Conservation (phyloP, 2,113 vertebrate genomes). For the Rallus limicola region DNA sequence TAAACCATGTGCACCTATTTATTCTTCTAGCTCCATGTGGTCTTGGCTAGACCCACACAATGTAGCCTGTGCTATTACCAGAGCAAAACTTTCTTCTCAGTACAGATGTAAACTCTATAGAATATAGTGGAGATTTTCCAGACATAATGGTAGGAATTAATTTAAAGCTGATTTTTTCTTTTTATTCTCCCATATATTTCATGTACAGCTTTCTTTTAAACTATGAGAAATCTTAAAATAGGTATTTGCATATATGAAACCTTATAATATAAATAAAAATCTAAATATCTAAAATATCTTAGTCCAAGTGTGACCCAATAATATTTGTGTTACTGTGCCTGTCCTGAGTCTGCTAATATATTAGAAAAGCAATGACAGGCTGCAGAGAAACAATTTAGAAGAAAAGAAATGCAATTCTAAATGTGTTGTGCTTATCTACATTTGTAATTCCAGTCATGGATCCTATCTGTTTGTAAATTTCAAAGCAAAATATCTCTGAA, state of each 20-base stretch:
- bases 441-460: constrained; percentile 52
- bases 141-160: neutral
- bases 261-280: too few species aligned
- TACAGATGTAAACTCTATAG: neutral
- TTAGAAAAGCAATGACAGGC: neutral
- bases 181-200: neutral
- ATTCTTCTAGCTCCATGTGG: neutral
- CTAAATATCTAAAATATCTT: too few species aligned
- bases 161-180: neutral
- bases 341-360: neutral
- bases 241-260: neutral
- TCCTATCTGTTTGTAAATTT: constrained; percentile 59
- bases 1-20: neutral
- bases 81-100: neutral
- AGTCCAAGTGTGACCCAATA: neutral
- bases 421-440: neutral
- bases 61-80: neutral
- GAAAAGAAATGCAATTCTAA: constrained; percentile 6
- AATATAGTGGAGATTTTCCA: neutral
- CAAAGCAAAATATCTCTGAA: constrained; percentile 41
- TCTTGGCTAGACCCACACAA: neutral
- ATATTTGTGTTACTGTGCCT: neutral
- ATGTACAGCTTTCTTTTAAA: neutral
- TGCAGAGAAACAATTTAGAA: neutral
- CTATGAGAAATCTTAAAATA: neutral